Conservation (phyloP, 23 tunicate species). For the Phallusia fumigata region DNA sequence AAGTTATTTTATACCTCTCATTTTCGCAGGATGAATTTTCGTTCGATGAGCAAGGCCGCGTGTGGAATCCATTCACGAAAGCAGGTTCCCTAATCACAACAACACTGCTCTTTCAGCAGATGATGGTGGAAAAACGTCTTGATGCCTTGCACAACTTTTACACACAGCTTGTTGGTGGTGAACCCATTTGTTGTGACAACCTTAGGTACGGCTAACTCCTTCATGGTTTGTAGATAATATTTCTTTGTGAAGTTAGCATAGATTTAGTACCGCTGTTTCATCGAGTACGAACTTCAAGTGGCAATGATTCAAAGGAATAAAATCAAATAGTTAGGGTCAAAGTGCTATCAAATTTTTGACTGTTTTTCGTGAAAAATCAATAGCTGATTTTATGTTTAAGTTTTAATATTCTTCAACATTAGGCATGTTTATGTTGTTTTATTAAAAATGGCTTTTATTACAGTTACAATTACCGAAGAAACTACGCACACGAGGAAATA, state of each 20-base stretch:
- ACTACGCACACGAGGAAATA: constrained; percentile 76
- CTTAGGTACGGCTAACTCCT: constrained; percentile 30
- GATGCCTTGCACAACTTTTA: constrained; percentile 49
- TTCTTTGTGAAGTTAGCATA: too few species aligned
- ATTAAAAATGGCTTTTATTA: too few species aligned
- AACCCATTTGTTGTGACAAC: constrained; percentile 74
- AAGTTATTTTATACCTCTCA: background rate
- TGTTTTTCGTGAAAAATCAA: too few species aligned
- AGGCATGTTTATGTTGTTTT: too few species aligned
- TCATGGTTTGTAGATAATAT: too few species aligned
- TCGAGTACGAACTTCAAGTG: too few species aligned
- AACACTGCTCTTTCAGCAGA: constrained; percentile 39
- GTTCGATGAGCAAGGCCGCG: constrained; percentile 28
- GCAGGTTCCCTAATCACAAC: constrained; percentile 61
- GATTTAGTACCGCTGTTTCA: too few species aligned
- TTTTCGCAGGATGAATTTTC: constrained; percentile 43
- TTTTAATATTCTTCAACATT: too few species aligned
- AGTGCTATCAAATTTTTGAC: too few species aligned
- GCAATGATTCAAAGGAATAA: too few species aligned
- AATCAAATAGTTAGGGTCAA: too few species aligned
- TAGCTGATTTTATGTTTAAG: too few species aligned
- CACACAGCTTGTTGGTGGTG: constrained; percentile 33
- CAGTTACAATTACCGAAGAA: constrained; percentile 71
- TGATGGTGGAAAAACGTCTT: constrained; percentile 39
- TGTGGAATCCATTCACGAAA: constrained; percentile 80